Evolutionary conservation across 1,140 invertebrate species (phyloP).

Genomic region (Drosophila sulfurigaster): DNA sequence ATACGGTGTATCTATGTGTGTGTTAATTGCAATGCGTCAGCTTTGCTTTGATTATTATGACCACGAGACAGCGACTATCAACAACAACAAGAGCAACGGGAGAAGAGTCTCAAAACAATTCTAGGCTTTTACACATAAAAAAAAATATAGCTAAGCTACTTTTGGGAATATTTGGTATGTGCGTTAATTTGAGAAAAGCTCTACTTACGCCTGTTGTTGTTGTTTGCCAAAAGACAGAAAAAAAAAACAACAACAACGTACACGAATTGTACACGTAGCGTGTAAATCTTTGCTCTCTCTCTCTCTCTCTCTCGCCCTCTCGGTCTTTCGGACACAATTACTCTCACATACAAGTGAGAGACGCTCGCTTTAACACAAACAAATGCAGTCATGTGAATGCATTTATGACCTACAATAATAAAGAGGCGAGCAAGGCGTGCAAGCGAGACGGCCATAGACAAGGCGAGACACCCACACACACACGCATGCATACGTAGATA

Average conservation of each 20-base stretch:
- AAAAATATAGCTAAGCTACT: background rate
- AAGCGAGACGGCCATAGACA: slow-evolving; percentile 43
- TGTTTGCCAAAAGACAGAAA: background rate
- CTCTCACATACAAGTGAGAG: slow-evolving; percentile 13
- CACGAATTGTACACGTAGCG: slow-evolving; percentile 34
- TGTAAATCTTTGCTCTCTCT: slow-evolving; percentile 14
- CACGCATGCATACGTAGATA: background rate
- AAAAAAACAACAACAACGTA: slow-evolving; percentile 5
- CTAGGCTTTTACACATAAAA: background rate
- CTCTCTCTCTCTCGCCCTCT: background rate
- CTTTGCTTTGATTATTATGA: slow-evolving; percentile 34
- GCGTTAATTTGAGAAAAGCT: background rate
- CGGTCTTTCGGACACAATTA: background rate
- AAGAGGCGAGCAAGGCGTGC: slow-evolving; percentile 30
- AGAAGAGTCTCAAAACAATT: slow-evolving; percentile 8
- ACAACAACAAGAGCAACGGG: slow-evolving; percentile 5
- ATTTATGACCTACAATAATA: slow-evolving; percentile 79
- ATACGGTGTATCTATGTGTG: slow-evolving; percentile 28
- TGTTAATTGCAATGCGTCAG: slow-evolving; percentile 51
- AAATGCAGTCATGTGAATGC: slow-evolving; percentile 70
- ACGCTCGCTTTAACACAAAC: slow-evolving; percentile 28
- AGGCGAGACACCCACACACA: slow-evolving; percentile 21
- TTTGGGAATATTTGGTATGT: background rate
- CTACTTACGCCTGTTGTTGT: background rate
- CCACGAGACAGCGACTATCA: slow-evolving; percentile 35